Evolutionary conservation across 2,888 invertebrate genomes (phyloP).

Genomic region (Phortica magna): DNA sequence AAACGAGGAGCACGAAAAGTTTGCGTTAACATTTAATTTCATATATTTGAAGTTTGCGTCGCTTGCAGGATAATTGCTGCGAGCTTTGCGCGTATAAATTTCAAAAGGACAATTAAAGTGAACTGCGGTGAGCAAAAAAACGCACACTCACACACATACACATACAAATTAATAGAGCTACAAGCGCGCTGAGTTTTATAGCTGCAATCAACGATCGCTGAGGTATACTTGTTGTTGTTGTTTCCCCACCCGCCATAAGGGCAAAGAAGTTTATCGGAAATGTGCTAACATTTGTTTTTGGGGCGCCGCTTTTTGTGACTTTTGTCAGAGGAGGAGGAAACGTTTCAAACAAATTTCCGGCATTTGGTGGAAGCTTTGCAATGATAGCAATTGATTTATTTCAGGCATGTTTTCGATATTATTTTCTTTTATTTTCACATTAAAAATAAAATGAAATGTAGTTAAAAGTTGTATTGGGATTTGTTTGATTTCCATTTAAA

Average conservation of each 20-base stretch:
- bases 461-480: neutral
- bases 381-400: conserved; percentile 26
- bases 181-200: too few relatives aligned
- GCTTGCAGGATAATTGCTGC: conserved; percentile 31
- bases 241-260: too few relatives aligned
- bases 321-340: neutral
- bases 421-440: neutral
- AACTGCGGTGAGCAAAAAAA: neutral
- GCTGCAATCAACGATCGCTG: conserved; percentile 6
- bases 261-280: too few relatives aligned
- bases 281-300: neutral
- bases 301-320: neutral
- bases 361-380: neutral
- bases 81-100: conserved; percentile 26
- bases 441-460: conserved; percentile 1
- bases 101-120: conserved; percentile 27
- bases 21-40: conserved; percentile 32
- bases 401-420: neutral
- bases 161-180: neutral
- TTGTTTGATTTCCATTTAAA: neutral
- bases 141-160: neutral
- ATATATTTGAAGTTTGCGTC: conserved; percentile 24
- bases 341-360: conserved; percentile 19
- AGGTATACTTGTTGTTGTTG: too few relatives aligned
- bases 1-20: neutral